A percentile compares a stretch with the other conserved stretches of the same genome.
These are phyloP conservation scores for Tringa solitaria DNA, from an alignment of 2,113 vertebrate species.

Conservation along the genomic window DNA sequence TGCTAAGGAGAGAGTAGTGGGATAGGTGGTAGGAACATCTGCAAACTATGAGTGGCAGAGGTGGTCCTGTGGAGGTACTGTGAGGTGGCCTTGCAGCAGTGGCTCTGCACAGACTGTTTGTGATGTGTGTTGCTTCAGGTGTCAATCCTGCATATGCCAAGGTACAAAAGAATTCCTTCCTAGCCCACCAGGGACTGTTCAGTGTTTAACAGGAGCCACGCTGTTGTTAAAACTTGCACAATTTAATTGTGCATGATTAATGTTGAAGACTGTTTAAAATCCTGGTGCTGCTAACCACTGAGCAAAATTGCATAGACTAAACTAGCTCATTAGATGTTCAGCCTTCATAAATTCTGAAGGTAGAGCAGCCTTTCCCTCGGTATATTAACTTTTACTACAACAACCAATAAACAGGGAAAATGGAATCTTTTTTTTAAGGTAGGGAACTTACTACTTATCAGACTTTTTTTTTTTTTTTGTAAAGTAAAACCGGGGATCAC, in stretches of 20 bases:
- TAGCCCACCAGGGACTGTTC: not conserved
- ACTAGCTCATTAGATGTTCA: not conserved
- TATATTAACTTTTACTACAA: not conserved
- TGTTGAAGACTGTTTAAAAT: slow-evolving; percentile 46
- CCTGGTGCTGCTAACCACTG: slow-evolving; percentile 1
- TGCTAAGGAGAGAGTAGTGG: not conserved
- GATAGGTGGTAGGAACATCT: not conserved
- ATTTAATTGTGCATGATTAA: not conserved
- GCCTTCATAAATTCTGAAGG: not conserved
- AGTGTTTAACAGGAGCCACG: not conserved
- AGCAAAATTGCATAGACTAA: not conserved
- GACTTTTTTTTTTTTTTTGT: not conserved
- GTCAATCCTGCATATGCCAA: not conserved
- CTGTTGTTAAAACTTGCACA: not conserved
- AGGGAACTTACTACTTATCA: slow-evolving; percentile 4
- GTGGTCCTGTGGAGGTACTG: not conserved
- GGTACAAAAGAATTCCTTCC: not conserved
- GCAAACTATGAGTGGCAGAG: not conserved
- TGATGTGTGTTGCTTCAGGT: not conserved
- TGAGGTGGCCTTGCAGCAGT: not conserved
- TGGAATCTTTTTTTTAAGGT: not conserved
- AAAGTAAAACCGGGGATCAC: not conserved
- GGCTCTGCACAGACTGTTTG: not conserved
- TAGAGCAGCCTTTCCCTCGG: not conserved
- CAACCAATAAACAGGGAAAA: not conserved